Percentiles rank a stretch among this genome's conserved stretches.
phyloP scores from a whole-genome alignment of 2,113 vertebrate genomes.

The Tringa solitaria region DNA sequence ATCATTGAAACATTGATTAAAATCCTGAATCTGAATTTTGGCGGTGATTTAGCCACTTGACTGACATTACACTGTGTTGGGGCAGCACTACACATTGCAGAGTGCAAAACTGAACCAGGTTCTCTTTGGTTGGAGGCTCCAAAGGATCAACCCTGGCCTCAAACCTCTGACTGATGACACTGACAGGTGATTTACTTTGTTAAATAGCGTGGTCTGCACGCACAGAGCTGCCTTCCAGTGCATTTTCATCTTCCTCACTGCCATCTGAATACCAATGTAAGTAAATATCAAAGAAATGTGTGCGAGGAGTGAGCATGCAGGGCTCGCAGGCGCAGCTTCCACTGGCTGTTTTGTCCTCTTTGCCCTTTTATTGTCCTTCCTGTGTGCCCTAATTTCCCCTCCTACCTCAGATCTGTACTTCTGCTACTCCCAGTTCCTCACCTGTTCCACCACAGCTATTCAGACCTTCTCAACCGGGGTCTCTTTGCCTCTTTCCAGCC shows the following conservation, averaged over 20 bases:
- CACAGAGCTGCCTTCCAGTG: neutral
- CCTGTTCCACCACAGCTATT: neutral
- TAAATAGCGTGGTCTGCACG: neutral
- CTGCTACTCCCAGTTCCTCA: neutral
- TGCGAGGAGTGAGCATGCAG: rapidly evolving
- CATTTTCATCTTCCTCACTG: neutral
- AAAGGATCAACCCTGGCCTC: neutral
- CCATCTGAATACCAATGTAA: neutral
- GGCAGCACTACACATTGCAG: neutral
- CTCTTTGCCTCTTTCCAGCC: neutral
- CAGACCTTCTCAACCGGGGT: neutral
- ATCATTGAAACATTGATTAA: conserved; percentile 21
- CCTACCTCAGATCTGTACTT: neutral
- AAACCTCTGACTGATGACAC: neutral
- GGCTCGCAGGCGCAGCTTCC: neutral
- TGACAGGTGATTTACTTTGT: neutral
- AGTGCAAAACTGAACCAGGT: neutral
- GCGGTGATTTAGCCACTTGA: neutral
- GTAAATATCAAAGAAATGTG: rapidly evolving
- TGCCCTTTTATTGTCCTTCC: neutral
- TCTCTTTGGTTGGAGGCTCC: neutral
- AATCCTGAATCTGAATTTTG: neutral
- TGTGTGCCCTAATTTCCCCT: neutral
- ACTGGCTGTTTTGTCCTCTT: neutral
- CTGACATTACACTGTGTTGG: rapidly evolving